Percentiles rank a stretch among this genome's conserved stretches.
Evolutionary conservation across 2,888 invertebrate genomes (phyloP).

Genomic region (Flexamia atlantica): DNA sequence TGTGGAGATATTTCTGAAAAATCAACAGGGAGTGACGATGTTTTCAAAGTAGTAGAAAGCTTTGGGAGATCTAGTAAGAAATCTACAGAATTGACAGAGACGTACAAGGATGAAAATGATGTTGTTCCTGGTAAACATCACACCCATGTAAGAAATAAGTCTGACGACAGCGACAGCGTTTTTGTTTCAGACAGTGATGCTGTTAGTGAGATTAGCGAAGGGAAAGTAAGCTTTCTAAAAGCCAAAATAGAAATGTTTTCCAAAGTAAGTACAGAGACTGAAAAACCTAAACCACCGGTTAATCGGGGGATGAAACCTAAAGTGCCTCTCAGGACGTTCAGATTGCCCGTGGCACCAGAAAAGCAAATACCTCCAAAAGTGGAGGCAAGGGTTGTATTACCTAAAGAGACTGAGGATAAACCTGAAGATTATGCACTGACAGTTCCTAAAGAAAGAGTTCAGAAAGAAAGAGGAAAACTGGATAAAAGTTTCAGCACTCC

Average conservation of each 20-base stretch:
- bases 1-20: slow-evolving; percentile 58
- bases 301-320: slow-evolving; percentile 67
- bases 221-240: slow-evolving; percentile 67
- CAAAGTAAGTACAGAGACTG: slow-evolving; percentile 60
- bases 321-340: slow-evolving; percentile 67
- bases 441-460: slow-evolving; percentile 51
- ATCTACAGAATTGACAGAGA: slow-evolving; percentile 60
- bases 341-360: slow-evolving; percentile 61
- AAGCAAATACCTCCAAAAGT: slow-evolving; percentile 61
- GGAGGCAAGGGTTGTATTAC: slow-evolving; percentile 64
- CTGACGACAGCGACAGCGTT: slow-evolving; percentile 59
- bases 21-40: slow-evolving; percentile 60
- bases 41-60: slow-evolving; percentile 59
- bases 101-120: slow-evolving; percentile 58
- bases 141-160: slow-evolving; percentile 52
- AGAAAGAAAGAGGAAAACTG: slow-evolving; percentile 78
- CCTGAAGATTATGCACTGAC: not conserved
- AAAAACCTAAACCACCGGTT: slow-evolving; percentile 50
- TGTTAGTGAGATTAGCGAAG: slow-evolving; percentile 55
- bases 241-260: slow-evolving; percentile 71
- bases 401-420: slow-evolving; percentile 73
- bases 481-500: slow-evolving; percentile 92
- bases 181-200: slow-evolving; percentile 61
- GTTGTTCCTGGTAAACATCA: not conserved
- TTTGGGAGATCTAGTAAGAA: slow-evolving; percentile 61